Percentiles rank a stretch among this genome's conserved stretches.
Evolutionary conservation across 2,797 vertebrate species (phyloP).

Genomic region (Intellagama lesueurii): DNA sequence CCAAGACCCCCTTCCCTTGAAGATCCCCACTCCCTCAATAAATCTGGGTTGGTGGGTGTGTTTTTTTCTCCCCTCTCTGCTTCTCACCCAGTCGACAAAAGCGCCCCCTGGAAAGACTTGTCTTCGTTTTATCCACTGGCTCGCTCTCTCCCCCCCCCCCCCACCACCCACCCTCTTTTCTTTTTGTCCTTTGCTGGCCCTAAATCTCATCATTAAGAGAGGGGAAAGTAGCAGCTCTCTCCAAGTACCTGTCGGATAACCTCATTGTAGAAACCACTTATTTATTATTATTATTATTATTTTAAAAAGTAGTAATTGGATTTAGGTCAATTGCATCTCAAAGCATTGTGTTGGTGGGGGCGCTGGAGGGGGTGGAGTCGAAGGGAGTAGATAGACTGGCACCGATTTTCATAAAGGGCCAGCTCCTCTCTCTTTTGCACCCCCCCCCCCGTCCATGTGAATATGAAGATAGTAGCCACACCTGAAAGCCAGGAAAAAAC

Average conservation of each 20-base stretch:
- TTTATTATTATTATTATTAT: not conserved
- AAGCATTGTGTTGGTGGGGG: slow-evolving; percentile 4
- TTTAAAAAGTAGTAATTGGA: slow-evolving; percentile 28
- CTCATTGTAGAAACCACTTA: slow-evolving; percentile 2
- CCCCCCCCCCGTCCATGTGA: not conserved
- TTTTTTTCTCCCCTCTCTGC: slow-evolving; percentile 49
- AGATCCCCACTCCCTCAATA: slow-evolving; percentile 50
- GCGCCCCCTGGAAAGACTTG: slow-evolving; percentile 68
- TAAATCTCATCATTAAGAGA: slow-evolving; percentile 8
- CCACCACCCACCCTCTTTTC: not conserved
- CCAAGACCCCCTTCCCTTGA: slow-evolving; percentile 55
- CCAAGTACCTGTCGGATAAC: slow-evolving; percentile 1
- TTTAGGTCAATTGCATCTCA: slow-evolving; percentile 46
- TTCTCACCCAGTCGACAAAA: slow-evolving; percentile 61
- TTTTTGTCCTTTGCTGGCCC: slow-evolving; percentile 6
- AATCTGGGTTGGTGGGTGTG: slow-evolving; percentile 34
- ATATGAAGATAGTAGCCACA: slow-evolving; percentile 43
- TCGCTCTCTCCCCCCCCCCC: not conserved
- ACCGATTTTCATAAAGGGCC: slow-evolving; percentile 37
- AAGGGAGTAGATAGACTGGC: slow-evolving; percentile 2
- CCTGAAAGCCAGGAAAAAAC: slow-evolving; percentile 17
- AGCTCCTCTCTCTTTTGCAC: not conserved
- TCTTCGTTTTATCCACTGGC: slow-evolving; percentile 62
- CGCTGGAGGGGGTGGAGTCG: not conserved
- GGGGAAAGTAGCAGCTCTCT: not conserved